These are phyloP conservation scores for Penaeus chinensis DNA, from an alignment of 1,140 invertebrate genomes.

Conservation along the genomic window DNA sequence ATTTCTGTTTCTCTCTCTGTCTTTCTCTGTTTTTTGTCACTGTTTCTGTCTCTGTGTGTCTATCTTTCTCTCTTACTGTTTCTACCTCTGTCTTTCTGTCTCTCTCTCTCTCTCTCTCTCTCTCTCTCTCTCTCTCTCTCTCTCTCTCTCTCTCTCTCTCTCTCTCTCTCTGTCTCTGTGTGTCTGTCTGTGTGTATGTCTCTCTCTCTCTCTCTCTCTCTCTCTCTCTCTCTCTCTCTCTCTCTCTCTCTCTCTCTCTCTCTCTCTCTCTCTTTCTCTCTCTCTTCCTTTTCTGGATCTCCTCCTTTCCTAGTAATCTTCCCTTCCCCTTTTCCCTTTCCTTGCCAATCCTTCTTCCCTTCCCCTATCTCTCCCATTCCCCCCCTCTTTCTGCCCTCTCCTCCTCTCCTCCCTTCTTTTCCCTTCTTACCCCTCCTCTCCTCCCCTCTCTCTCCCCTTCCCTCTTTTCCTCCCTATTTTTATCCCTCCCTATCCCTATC, in stretches of 20 bases:
- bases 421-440: neutral
- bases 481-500: neutral
- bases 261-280: neutral
- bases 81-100: neutral
- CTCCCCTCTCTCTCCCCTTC: neutral
- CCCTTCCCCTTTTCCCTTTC: too few relatives aligned
- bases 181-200: too few relatives aligned
- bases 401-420: neutral
- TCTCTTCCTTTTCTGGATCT: neutral
- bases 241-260: neutral
- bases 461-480: neutral
- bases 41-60: neutral
- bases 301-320: neutral
- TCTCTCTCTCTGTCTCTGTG: conserved; percentile 8
- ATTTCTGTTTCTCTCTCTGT: neutral
- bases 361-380: neutral
- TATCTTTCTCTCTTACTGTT: neutral
- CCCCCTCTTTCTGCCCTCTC: neutral
- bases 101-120: too few relatives aligned
- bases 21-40: neutral
- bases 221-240: conserved; percentile 10
- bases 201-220: conserved; percentile 8
- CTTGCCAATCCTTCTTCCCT: neutral
- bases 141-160: neutral
- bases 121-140: conserved; percentile 25